phyloP scores from a whole-genome alignment of 2,888 invertebrate genomes.

The Melitaea athalia region DNA sequence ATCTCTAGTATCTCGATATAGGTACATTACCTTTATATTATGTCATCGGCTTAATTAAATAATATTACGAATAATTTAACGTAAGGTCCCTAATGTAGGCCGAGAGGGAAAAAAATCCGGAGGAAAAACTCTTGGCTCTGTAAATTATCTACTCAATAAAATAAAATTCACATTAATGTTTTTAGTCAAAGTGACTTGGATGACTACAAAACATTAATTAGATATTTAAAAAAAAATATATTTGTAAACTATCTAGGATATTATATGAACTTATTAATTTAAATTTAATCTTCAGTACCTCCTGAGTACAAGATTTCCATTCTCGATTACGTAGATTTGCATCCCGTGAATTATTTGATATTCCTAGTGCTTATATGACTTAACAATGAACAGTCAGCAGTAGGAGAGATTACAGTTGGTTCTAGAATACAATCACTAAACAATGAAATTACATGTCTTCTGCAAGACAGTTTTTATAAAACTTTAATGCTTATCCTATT shows the following conservation, averaged over 20 bases:
- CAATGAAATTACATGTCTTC: background rate
- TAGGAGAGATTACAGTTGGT: constrained; percentile 4
- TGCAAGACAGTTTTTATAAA: background rate
- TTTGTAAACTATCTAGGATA: background rate
- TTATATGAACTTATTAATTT: background rate
- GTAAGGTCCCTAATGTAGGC: no score
- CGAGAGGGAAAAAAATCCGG: no score
- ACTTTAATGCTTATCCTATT: background rate
- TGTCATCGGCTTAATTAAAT: no score
- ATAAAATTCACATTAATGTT: no score
- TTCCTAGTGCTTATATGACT: constrained; percentile 53
- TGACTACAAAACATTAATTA: no score
- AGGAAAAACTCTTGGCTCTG: no score
- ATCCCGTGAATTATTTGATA: constrained; percentile 45
- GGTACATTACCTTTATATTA: no score
- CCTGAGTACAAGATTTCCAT: constrained; percentile 19
- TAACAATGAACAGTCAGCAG: constrained; percentile 50
- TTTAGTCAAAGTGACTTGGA: no score
- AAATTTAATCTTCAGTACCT: background rate
- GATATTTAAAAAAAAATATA: no score
- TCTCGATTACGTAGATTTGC: constrained; percentile 26
- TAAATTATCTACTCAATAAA: no score
- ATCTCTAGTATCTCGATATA: no score
- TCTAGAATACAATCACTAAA: background rate
- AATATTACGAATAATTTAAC: no score